Percentiles rank a stretch among this genome's conserved stretches.
Evolutionary conservation across 1,140 invertebrate species (phyloP).

Genomic region (Pissodes strobi): DNA sequence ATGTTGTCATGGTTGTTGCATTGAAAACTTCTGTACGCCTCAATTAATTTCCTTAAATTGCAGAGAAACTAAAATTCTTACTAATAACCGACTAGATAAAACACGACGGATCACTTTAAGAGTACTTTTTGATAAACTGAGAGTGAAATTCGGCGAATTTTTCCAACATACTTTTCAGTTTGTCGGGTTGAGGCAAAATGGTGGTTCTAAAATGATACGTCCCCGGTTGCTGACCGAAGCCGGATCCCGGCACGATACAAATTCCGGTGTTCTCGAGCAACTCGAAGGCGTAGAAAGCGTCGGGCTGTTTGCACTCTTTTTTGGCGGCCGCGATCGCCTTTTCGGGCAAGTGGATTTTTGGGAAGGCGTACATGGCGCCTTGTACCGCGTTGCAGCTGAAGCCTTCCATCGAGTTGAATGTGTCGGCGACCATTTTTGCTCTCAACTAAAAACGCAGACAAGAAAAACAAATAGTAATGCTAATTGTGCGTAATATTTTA

Average conservation of each 20-base stretch:
- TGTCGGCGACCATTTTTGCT: constrained; percentile 85
- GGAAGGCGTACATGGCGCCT: constrained; percentile 99
- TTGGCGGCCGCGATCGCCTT: constrained; percentile 82
- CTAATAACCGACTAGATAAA: too few species aligned
- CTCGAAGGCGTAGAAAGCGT: constrained; percentile 93
- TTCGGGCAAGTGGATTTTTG: constrained; percentile 73
- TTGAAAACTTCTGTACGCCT: too few species aligned
- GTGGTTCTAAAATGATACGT: constrained; percentile 90
- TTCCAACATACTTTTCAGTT: constrained; percentile 83
- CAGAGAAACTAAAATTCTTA: too few species aligned
- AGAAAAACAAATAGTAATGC: too few species aligned
- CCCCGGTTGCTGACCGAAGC: constrained; percentile 91
- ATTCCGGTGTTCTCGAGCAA: constrained; percentile 91
- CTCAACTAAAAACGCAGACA: too few species aligned
- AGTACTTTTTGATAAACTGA: constrained; percentile 82
- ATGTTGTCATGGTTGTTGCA: too few species aligned
- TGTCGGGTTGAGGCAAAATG: constrained; percentile 88
- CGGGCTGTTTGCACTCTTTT: constrained; percentile 72
- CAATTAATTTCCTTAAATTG: too few species aligned
- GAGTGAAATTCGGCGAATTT: constrained; percentile 85
- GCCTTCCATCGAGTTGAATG: constrained; percentile 92
- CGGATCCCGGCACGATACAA: constrained; percentile 89
- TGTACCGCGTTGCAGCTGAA: constrained; percentile 84
- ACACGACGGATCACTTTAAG: too few species aligned
- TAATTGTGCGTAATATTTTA: too few species aligned